These are phyloP conservation scores for Dicrurus megarhynchus DNA, from an alignment of 2,113 vertebrate genomes.

Conservation along the genomic window DNA sequence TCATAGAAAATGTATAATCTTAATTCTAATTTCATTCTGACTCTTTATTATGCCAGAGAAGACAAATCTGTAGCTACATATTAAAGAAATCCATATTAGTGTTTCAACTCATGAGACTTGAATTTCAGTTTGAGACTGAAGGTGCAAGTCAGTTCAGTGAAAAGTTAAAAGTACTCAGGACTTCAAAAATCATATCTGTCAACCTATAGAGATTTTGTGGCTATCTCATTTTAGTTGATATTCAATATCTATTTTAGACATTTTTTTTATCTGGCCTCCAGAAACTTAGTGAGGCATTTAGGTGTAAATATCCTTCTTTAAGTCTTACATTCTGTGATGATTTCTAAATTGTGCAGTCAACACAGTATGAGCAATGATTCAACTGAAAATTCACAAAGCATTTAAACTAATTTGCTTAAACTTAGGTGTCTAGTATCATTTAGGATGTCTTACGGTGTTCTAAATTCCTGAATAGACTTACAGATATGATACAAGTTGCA, in stretches of 20 bases:
- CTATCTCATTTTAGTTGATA: neutral
- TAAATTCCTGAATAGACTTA: neutral
- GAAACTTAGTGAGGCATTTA: neutral
- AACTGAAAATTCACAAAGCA: neutral
- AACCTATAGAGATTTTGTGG: neutral
- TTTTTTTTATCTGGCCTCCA: neutral
- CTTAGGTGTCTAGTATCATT: neutral
- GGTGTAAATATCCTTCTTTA: neutral
- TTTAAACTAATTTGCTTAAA: neutral
- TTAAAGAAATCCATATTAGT: neutral
- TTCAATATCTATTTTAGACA: neutral
- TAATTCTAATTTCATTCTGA: neutral
- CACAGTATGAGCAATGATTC: neutral
- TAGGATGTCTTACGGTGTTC: neutral
- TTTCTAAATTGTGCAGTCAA: neutral
- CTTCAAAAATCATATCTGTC: neutral
- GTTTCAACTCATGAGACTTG: neutral
- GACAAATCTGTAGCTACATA: neutral
- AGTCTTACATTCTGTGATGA: neutral
- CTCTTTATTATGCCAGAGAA: neutral
- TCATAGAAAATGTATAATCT: neutral
- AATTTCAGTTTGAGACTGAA: neutral
- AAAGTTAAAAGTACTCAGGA: neutral
- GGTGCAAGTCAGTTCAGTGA: neutral
- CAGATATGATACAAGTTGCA: neutral